phyloP scores from a whole-genome alignment of 2,797 vertebrate genomes.

The Acanthurus leucopareius region DNA sequence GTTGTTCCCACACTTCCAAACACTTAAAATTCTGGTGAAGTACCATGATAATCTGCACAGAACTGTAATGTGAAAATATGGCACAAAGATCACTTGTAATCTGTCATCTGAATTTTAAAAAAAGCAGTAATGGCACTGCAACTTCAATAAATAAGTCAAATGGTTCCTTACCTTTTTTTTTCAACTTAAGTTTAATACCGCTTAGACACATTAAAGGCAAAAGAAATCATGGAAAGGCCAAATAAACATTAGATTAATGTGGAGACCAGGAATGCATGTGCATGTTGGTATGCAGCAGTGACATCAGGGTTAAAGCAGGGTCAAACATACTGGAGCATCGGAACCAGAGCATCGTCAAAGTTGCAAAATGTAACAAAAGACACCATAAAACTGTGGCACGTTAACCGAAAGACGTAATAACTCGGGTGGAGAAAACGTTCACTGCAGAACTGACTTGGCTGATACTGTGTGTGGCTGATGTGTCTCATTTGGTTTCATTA shows the following conservation, averaged over 20 bases:
- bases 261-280: slow-evolving; percentile 34
- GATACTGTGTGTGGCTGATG: slow-evolving; percentile 26
- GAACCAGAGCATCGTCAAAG: background rate
- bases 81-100: slow-evolving; percentile 3
- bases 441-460: slow-evolving; percentile 10
- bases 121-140: background rate
- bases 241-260: slow-evolving; percentile 56
- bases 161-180: slow-evolving; percentile 1
- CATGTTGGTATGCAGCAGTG: slow-evolving; percentile 23
- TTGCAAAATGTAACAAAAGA: slow-evolving; percentile 7
- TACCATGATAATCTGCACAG: background rate
- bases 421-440: background rate
- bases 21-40: background rate
- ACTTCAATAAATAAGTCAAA: slow-evolving; percentile 50
- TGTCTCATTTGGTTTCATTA: slow-evolving; percentile 53
- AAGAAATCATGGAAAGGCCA: slow-evolving; percentile 41
- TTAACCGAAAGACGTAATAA: slow-evolving; percentile 32
- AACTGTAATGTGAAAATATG: background rate
- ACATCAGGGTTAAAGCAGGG: slow-evolving; percentile 21
- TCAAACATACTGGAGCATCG: slow-evolving; percentile 52
- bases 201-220: slow-evolving; percentile 20
- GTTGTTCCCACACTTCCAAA: background rate
- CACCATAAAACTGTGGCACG: slow-evolving; percentile 31
- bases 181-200: slow-evolving; percentile 18
- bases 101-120: background rate